Conservation (phyloP, 1,140 invertebrate genomes). For the Dolichoris vasculosae region DNA sequence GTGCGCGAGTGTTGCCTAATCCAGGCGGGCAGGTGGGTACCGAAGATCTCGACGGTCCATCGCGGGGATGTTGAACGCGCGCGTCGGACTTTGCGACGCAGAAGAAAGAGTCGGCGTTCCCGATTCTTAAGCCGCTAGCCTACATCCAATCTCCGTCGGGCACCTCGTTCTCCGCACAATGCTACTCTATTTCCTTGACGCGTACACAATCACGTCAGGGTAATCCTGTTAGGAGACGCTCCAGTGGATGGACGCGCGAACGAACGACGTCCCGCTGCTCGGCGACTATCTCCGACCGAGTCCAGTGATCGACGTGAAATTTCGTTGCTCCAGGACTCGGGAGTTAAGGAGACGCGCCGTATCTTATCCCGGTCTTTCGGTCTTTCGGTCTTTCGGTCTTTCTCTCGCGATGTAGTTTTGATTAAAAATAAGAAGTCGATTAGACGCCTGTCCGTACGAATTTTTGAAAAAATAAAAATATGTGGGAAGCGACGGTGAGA, state of each 20-base stretch:
- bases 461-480: no score
- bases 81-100: background rate
- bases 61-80: no score
- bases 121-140: slow-evolving; percentile 63
- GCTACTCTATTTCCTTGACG: slow-evolving; percentile 69
- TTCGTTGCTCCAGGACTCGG: background rate
- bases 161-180: slow-evolving; percentile 64
- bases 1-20: slow-evolving; percentile 38
- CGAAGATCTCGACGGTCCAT: background rate
- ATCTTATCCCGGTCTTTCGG: no score
- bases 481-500: no score
- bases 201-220: slow-evolving; percentile 71
- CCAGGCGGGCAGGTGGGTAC: slow-evolving; percentile 55
- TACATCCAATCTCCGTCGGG: slow-evolving; percentile 28
- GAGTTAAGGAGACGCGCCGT: no score
- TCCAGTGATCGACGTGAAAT: background rate
- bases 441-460: no score
- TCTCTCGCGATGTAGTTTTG: no score
- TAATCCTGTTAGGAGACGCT: slow-evolving; percentile 70
- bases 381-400: no score
- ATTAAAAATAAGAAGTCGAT: no score
- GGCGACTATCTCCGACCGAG: background rate
- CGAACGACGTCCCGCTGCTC: slow-evolving; percentile 57
- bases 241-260: slow-evolving; percentile 57
- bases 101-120: slow-evolving; percentile 60